phyloP scores from a whole-genome alignment of 2,797 vertebrate species.

The Halcyon leucocephala region DNA sequence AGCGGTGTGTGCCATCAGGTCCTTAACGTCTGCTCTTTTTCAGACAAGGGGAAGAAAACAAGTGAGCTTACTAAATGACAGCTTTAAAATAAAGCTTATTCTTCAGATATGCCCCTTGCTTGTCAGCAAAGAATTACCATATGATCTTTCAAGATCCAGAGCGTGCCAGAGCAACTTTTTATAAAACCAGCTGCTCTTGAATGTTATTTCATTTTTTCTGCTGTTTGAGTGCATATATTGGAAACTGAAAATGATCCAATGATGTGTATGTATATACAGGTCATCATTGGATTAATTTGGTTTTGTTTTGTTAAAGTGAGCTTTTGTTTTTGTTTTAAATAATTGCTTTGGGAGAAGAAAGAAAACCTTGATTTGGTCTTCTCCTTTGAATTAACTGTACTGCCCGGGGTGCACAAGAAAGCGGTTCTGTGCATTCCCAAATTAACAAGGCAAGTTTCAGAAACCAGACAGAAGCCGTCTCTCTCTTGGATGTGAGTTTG shows the following conservation, averaged over 20 bases:
- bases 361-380: neutral
- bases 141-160: neutral
- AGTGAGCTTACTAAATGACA: neutral
- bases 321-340: neutral
- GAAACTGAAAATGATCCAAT: neutral
- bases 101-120: neutral
- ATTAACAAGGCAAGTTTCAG: neutral
- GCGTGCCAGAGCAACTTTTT: no score
- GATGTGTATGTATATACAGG: neutral
- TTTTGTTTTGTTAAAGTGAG: neutral
- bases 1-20: accelerated
- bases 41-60: neutral
- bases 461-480: neutral
- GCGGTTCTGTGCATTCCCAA: neutral
- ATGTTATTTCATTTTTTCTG: neutral
- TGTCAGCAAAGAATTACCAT: neutral
- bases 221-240: accelerated
- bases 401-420: neutral
- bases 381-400: neutral
- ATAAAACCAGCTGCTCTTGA: neutral
- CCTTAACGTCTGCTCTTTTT: neutral
- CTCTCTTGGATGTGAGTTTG: neutral
- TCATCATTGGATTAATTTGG: neutral
- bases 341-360: neutral
- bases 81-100: neutral